These are phyloP conservation scores for Brachymystax lenok DNA, from an alignment of 2,797 vertebrate species.

Conservation along the genomic window DNA sequence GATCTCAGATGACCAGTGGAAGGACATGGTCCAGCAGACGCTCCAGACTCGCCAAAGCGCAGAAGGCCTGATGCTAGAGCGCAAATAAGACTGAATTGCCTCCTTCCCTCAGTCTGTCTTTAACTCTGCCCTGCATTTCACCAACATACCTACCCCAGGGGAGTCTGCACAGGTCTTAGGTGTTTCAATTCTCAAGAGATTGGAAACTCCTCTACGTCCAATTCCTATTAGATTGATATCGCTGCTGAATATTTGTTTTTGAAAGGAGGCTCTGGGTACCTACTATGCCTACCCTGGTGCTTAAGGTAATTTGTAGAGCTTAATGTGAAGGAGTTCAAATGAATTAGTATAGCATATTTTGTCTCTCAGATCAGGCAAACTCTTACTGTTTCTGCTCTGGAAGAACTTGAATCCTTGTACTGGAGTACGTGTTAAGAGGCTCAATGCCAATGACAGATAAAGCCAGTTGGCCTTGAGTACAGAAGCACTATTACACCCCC, in stretches of 20 bases:
- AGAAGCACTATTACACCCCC: neutral
- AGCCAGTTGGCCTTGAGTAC: neutral
- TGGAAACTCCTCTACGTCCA: neutral
- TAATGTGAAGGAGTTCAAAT: neutral
- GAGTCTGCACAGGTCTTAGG: neutral
- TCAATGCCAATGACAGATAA: neutral
- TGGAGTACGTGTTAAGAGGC: too few relatives aligned
- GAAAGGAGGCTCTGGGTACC: neutral
- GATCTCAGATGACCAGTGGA: slow-evolving; percentile 95
- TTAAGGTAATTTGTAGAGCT: neutral
- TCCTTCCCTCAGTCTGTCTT: neutral
- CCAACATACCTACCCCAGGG: neutral
- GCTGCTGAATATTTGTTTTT: neutral
- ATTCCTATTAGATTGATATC: neutral
- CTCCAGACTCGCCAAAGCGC: slow-evolving; percentile 80
- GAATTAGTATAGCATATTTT: neutral
- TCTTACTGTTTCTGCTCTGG: neutral
- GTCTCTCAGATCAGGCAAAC: neutral
- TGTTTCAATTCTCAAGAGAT: slow-evolving; percentile 4
- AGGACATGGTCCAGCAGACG: slow-evolving; percentile 88
- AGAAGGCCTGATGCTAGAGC: slow-evolving; percentile 50
- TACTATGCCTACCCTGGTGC: neutral
- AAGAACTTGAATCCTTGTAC: neutral
- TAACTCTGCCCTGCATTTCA: neutral
- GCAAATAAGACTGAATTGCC: slow-evolving; percentile 40